A percentile compares a stretch with the other conserved stretches of the same genome.
Evolutionary conservation across 2,888 invertebrate species (phyloP).

Genomic region (Nemotelus pantherinus): DNA sequence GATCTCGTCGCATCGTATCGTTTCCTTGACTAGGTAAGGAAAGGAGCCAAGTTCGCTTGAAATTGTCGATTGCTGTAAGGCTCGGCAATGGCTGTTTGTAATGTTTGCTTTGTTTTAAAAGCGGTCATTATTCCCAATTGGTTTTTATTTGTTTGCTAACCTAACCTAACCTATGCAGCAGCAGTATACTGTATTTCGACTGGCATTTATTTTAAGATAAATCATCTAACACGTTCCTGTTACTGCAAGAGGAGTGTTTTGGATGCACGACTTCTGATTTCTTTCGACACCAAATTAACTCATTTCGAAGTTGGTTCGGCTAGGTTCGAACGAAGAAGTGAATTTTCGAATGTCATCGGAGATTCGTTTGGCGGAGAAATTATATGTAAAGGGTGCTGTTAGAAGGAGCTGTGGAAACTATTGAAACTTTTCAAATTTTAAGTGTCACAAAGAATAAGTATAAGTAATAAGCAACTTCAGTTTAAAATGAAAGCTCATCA

Average conservation of each 20-base stretch:
- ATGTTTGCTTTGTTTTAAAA: slow-evolving; percentile 37
- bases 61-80: too few relatives aligned
- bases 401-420: neutral
- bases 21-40: too few relatives aligned
- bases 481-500: neutral
- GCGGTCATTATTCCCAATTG: slow-evolving; percentile 38
- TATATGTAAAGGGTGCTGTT: neutral
- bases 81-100: slow-evolving; percentile 24
- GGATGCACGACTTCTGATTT: slow-evolving; percentile 45
- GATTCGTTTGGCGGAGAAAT: slow-evolving; percentile 8
- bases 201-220: slow-evolving; percentile 40
- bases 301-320: neutral
- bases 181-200: slow-evolving; percentile 16
- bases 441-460: too few relatives aligned
- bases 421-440: neutral
- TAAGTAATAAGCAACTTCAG: neutral
- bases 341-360: slow-evolving; percentile 26
- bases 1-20: slow-evolving; percentile 12
- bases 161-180: neutral
- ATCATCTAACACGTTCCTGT: slow-evolving; percentile 44
- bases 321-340: slow-evolving; percentile 13
- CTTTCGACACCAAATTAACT: slow-evolving; percentile 45
- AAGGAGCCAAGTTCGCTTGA: too few relatives aligned
- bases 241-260: slow-evolving; percentile 24
- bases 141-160: slow-evolving; percentile 31